A percentile compares a stretch with the other conserved stretches of the same genome.
Evolutionary conservation across 2,888 invertebrate species (phyloP).

Genomic region (Limenitis camilla): DNA sequence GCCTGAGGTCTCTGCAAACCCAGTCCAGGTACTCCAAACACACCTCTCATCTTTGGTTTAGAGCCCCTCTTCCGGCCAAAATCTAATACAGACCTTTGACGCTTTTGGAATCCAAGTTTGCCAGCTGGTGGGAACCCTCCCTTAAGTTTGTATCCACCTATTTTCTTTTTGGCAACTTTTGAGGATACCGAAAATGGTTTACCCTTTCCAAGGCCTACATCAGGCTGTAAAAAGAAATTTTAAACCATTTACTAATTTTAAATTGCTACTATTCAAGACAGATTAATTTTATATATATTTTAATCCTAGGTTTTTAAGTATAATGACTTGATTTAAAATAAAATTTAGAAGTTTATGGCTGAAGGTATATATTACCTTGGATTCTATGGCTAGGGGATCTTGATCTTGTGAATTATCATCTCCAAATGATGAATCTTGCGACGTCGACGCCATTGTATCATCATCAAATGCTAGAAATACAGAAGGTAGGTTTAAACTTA

Average conservation of each 20-base stretch:
- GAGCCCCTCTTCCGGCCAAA: slow-evolving; percentile 88
- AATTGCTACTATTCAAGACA: too few relatives aligned
- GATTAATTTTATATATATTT: too few relatives aligned
- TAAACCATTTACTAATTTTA: too few relatives aligned
- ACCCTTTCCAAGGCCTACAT: slow-evolving; percentile 84
- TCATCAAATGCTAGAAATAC: slow-evolving; percentile 77
- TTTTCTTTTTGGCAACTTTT: slow-evolving; percentile 85
- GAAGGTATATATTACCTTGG: slow-evolving; percentile 44
- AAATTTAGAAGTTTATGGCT: neutral
- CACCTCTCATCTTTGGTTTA: slow-evolving; percentile 90
- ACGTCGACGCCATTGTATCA: slow-evolving; percentile 76
- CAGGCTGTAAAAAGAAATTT: slow-evolving; percentile 45
- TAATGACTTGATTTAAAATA: neutral
- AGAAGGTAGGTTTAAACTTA: slow-evolving; percentile 3
- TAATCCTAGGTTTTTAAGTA: too few relatives aligned
- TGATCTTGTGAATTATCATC: slow-evolving; percentile 66
- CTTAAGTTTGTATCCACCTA: slow-evolving; percentile 80
- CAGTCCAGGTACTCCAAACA: slow-evolving; percentile 86
- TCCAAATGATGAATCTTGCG: slow-evolving; percentile 78
- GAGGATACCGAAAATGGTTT: slow-evolving; percentile 83
- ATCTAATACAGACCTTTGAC: slow-evolving; percentile 79
- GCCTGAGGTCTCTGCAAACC: slow-evolving; percentile 81
- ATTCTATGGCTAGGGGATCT: slow-evolving; percentile 66
- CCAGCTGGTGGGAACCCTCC: slow-evolving; percentile 76
- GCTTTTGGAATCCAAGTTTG: slow-evolving; percentile 83